A percentile compares a stretch with the other conserved stretches of the same genome.
These are phyloP conservation scores for Sigmodon hispidus DNA, from an alignment of 2,113 vertebrate species.

Conservation along the genomic window DNA sequence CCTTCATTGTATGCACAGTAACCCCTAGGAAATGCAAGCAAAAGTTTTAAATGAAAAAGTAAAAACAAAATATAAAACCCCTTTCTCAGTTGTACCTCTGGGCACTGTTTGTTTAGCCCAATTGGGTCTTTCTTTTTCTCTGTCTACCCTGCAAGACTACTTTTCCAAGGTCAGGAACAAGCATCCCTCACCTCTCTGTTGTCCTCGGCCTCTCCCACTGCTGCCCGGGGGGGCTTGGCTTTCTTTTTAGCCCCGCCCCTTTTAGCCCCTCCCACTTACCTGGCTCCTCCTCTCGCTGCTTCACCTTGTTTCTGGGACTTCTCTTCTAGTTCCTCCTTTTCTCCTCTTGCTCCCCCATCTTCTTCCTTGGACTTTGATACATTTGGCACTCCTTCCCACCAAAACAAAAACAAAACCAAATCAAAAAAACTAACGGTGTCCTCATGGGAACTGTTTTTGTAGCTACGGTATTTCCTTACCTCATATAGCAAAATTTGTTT, in stretches of 20 bases:
- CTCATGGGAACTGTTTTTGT: neutral
- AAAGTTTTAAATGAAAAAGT: neutral
- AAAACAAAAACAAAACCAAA: no score
- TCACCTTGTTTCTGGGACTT: neutral
- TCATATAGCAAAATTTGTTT: neutral
- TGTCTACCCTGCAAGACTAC: neutral
- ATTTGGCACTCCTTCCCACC: neutral
- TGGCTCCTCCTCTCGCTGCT: neutral
- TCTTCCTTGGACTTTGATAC: neutral
- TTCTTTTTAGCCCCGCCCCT: neutral
- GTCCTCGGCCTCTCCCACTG: neutral
- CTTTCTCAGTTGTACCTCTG: neutral
- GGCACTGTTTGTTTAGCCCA: neutral
- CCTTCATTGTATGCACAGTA: neutral
- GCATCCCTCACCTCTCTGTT: no score
- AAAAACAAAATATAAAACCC: neutral
- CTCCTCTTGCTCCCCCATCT: neutral
- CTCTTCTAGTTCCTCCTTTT: neutral
- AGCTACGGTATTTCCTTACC: neutral
- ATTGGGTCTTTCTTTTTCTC: neutral
- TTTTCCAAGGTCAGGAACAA: neutral
- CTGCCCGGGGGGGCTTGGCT: no score
- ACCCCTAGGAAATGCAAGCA: neutral
- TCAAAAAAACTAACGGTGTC: neutral
- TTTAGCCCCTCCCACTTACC: no score